Base-by-base conservation (phyloP, 2,113 vertebrate species). In the Myrmecophaga tridactyla region DNA sequence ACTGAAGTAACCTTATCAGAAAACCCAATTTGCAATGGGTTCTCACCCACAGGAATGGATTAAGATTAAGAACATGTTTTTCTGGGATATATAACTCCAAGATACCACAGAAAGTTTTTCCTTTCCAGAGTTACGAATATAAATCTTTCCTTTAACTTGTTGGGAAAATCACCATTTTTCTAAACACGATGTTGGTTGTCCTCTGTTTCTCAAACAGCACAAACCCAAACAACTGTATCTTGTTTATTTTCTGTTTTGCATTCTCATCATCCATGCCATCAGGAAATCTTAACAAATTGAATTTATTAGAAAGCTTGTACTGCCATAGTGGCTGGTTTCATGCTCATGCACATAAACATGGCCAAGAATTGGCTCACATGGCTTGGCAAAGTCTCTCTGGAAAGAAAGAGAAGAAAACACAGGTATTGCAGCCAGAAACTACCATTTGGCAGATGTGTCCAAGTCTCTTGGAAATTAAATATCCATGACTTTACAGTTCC, bases 111-210 rank as follows among this genome's bases (percentile, higher is more conserved):
- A 1, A 51, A 63, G 13, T 62, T 86, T 92, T 94, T 27, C 17
- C 34, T 56, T 90, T 25, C 56, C 29, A 81, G 36, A 96, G 88
- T 41, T 23, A 41, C 13, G 34, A 65, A 78, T 81, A 7, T 75
- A 27, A 63, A 1, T 15, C 41, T 92, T 95, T 60, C 63, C 12
- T 87, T 89, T 63, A 41, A 21, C 53, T 84, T 95, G 25, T 90
- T 94, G 70, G 72, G 39, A 95, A 96, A 83, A 51, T 3, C 78
- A 20, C 12, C 31, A 87, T 94, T 87, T 51, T 27, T 95, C 29
- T 75, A 81, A 87, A 94, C 11, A 90, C 20, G 27, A 15, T 41
- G 63, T 76, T 94, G 88, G 70, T 43, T 96, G 90, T 93, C n/a
- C 14, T 86, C 39, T 86, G 21, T 94, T 83, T 92, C 63, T 92